Evolutionary conservation across 1,140 invertebrate genomes (phyloP).

Genomic region (Melipona quadrifasciata): DNA sequence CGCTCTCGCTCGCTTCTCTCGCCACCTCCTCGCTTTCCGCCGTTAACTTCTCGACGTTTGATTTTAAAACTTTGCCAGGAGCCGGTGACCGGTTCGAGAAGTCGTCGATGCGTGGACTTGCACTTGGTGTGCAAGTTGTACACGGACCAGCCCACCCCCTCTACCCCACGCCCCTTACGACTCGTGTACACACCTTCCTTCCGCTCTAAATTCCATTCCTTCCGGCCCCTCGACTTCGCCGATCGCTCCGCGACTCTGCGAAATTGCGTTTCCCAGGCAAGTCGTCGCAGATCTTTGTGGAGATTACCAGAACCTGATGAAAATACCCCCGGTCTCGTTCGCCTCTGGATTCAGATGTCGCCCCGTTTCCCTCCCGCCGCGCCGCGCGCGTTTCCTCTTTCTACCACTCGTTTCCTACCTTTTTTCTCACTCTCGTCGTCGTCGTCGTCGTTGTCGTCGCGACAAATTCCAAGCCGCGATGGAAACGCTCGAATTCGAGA

Average conservation of each 20-base stretch:
- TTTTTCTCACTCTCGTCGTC: not conserved
- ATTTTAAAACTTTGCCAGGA: constrained; percentile 25
- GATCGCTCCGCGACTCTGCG: not conserved
- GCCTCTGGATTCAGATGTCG: not conserved
- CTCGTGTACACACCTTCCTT: not conserved
- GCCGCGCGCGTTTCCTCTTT: not conserved
- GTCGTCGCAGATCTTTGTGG: not conserved
- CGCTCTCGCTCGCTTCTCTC: too few species aligned
- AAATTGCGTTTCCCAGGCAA: constrained; percentile 26
- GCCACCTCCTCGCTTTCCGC: not conserved
- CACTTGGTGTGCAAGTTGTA: not conserved
- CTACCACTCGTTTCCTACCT: not conserved
- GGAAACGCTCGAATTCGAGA: not conserved
- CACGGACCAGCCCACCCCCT: not conserved
- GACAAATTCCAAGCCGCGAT: not conserved
- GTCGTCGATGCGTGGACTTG: not conserved
- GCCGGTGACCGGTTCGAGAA: not conserved
- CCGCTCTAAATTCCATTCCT: not conserved
- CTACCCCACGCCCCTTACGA: too few species aligned
- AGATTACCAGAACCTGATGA: constrained; percentile 14
- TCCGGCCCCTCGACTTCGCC: not conserved
- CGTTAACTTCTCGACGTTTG: not conserved
- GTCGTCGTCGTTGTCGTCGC: too few species aligned
- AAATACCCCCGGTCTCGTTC: constrained; percentile 10
- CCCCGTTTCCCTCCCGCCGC: too few species aligned